Evolutionary conservation across 2,113 vertebrate species (phyloP).

Genomic region (Oreochromis spilurus): DNA sequence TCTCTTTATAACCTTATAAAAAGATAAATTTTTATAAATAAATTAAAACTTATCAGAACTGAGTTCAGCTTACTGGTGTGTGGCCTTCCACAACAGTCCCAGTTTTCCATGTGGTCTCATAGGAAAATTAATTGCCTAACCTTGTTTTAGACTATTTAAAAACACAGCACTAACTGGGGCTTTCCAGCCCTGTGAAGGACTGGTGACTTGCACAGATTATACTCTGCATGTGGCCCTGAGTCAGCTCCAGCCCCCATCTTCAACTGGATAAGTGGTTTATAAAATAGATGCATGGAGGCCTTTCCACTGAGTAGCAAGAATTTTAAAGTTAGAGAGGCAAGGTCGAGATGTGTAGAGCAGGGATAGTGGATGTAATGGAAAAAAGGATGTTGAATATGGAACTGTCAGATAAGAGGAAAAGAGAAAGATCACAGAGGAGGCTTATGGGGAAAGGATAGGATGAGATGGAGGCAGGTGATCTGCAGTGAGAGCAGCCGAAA

Average conservation of each 20-base stretch:
- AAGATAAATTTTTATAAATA: neutral
- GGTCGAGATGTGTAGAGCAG: neutral
- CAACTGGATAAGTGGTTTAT: neutral
- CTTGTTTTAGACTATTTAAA: neutral
- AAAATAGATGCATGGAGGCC: neutral
- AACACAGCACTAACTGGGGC: neutral
- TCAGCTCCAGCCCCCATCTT: neutral
- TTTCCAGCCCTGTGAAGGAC: neutral
- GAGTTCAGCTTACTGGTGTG: neutral
- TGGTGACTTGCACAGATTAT: neutral
- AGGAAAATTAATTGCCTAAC: neutral
- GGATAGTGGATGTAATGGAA: neutral
- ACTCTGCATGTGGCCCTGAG: neutral
- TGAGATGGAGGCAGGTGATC: neutral
- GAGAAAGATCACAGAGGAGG: neutral
- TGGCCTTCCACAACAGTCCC: neutral
- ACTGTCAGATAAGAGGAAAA: neutral
- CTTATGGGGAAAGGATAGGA: neutral
- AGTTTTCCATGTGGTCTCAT: neutral
- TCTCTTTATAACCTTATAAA: neutral
- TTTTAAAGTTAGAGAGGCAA: neutral
- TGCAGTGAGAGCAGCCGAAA: fast-evolving
- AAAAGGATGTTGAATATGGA: neutral
- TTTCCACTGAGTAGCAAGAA: neutral
- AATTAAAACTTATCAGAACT: neutral